A percentile compares a stretch with the other conserved stretches of the same genome.
phyloP scores from a whole-genome alignment of 2,888 invertebrate species.

The Melieria crassipennis region DNA sequence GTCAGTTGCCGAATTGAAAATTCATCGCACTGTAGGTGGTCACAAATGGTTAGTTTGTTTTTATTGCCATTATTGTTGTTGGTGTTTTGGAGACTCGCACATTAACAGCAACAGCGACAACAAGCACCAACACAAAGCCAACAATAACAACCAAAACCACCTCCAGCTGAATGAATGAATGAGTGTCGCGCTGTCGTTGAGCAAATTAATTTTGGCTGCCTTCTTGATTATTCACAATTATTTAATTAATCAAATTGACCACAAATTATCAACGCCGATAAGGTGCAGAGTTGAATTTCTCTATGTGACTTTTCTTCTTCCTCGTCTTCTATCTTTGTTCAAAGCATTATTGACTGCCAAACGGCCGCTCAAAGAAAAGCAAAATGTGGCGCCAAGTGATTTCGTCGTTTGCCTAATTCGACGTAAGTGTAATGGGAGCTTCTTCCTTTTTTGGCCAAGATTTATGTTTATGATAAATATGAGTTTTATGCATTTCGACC shows the following conservation, averaged over 20 bases:
- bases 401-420: too few relatives aligned
- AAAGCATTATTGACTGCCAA: too few relatives aligned
- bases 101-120: neutral
- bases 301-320: too few relatives aligned
- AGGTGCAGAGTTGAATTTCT: too few relatives aligned
- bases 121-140: neutral
- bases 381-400: too few relatives aligned
- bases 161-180: neutral
- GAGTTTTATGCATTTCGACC: too few relatives aligned
- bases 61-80: neutral
- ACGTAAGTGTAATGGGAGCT: too few relatives aligned
- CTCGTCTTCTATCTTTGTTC: too few relatives aligned
- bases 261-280: neutral
- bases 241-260: constrained; percentile 21
- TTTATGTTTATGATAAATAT: too few relatives aligned
- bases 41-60: neutral
- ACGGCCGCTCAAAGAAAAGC: too few relatives aligned
- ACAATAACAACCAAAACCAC: neutral
- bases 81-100: neutral
- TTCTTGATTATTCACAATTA: constrained; percentile 25
- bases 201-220: constrained; percentile 18
- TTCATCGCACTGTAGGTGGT: constrained; percentile 18
- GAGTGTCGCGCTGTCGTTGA: constrained; percentile 18
- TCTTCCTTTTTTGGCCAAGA: too few relatives aligned
- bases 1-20: constrained; percentile 24